Evolutionary conservation across 2,113 vertebrate species (phyloP), one percentile per base, ranked within the genome.

Genomic region (Pheucticus melanocephalus): DNA sequence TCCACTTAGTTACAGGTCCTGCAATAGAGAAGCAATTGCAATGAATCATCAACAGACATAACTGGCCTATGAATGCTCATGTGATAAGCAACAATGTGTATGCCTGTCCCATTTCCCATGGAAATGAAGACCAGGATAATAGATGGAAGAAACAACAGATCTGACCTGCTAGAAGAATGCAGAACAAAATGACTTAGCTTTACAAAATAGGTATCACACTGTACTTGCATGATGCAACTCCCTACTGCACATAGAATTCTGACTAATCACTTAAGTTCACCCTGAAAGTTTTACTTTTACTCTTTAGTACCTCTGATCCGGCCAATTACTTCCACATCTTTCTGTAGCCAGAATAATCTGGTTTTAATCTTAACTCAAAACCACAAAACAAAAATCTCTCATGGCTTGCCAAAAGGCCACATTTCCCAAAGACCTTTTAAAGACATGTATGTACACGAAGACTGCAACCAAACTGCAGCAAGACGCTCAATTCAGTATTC

Each of bases 21-120:
- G 94, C 91, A 97, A 94, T 11, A 94, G 47, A 96, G 64, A 95
- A 95, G 81, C 65, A 94, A 88, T 65, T 86, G 40, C 61, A 90
- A 60, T 95, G 80, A 96, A 73, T 93, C 76, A 94, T 53, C 70
- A 75, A 75, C 54, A 77, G 57, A 61, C 20, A 40, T 33, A 84
- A 78, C n/a, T 19, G 13, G 28, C 66, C 64, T 22, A 76, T 15
- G 89, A 78, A 54, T 2, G 1, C 25, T 75, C 64, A 65, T 7
- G 2, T 2, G 31, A 82, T 54, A 93, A 60, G 40, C 57, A 68
- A 37, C 39, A 23, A 70, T 4, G 6, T 19, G 23, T 14, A 22
- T 20, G 27, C 47, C 63, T 88, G 40, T 37, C 31, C 39, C 12
- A 31, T 39, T 51, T 89, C 60, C 90, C 47, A 71, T 0, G 1